A percentile compares a stretch with the other conserved stretches of the same genome.
These are phyloP conservation scores for Astatoreochromis straeleni DNA, from an alignment of 2,113 vertebrate genomes.

Conservation along the genomic window DNA sequence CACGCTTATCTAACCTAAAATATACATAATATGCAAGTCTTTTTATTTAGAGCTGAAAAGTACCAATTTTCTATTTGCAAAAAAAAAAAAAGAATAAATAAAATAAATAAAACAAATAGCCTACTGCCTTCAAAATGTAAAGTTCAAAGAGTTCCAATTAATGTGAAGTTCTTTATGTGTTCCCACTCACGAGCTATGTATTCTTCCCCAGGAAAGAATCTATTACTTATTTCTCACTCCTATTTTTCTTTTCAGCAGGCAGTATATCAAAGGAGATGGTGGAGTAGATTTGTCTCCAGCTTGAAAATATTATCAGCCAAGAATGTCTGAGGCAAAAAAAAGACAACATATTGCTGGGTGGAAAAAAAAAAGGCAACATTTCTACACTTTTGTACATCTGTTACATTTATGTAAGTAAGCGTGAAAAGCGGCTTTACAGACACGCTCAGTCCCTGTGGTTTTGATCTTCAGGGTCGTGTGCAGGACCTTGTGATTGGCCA, in stretches of 20 bases:
- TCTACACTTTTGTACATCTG: constrained; percentile 46
- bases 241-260: neutral
- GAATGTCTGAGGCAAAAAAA: neutral
- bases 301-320: neutral
- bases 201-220: neutral
- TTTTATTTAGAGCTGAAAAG: neutral
- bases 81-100: neutral
- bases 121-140: neutral
- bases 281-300: neutral
- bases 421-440: constrained; percentile 29
- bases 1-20: neutral
- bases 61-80: neutral
- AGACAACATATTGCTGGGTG: neutral
- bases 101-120: neutral
- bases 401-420: constrained; percentile 49
- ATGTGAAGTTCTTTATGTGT: neutral
- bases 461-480: constrained; percentile 44
- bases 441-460: constrained; percentile 37
- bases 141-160: constrained; percentile 9
- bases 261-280: neutral
- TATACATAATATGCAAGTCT: neutral
- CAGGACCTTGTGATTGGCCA: constrained; percentile 37
- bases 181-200: neutral
- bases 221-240: neutral
- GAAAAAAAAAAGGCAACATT: neutral